Conservation (phyloP, 2,113 vertebrate genomes). For the Uropsilus gracilis region DNA sequence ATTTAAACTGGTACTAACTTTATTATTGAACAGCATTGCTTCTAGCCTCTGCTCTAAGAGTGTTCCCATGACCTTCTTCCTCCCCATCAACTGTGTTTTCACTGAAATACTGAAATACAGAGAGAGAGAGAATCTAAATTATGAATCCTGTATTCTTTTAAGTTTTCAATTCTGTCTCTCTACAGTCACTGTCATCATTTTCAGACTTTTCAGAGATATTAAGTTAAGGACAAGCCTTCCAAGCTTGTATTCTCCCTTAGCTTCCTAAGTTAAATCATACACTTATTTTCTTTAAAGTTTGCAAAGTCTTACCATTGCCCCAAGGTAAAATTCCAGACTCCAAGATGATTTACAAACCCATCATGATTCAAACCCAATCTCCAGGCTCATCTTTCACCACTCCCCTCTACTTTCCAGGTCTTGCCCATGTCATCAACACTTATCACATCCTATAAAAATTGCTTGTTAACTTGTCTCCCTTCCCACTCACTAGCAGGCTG, state of each 20-base stretch:
- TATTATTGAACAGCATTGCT: not conserved
- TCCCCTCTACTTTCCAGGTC: not conserved
- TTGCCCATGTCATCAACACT: not conserved
- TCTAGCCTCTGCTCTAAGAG: not conserved
- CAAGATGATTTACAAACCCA: not conserved
- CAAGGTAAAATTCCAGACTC: constrained; percentile 7
- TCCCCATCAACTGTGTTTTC: not conserved
- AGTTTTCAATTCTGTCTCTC: not conserved
- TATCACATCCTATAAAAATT: not conserved
- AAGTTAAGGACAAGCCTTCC: not conserved
- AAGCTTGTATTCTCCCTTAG: not conserved
- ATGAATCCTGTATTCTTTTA: not conserved
- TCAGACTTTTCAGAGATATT: not conserved
- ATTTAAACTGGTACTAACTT: not conserved
- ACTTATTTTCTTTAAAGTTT: not conserved
- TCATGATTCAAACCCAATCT: constrained; percentile 5
- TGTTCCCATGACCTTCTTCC: not conserved
- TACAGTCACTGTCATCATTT: not conserved
- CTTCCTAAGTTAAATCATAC: not conserved
- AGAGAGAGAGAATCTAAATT: not conserved
- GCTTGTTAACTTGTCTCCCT: not conserved
- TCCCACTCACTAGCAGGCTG: not conserved
- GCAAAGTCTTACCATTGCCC: not conserved
- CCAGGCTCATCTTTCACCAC: not conserved
- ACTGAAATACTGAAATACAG: not conserved